Evolutionary conservation across 2,888 invertebrate species (phyloP).

Genomic region (Girardia tigrina): DNA sequence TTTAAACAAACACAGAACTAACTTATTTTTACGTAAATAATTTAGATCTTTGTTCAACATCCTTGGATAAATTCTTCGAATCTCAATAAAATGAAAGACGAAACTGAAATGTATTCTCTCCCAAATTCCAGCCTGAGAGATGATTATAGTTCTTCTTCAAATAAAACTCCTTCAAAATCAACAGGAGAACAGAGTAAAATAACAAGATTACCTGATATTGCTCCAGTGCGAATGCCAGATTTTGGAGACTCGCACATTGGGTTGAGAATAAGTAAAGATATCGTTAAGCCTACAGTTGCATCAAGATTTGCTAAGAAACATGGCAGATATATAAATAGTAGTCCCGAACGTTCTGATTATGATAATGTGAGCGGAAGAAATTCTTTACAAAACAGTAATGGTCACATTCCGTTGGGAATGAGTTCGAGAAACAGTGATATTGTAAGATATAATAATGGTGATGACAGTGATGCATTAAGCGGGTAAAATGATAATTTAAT

Average conservation of each 20-base stretch:
- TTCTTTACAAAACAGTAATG: not conserved
- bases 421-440: not conserved
- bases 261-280: not conserved
- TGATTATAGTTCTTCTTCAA: not conserved
- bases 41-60: not conserved
- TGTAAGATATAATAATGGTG: slow-evolving; percentile 10
- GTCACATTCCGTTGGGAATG: not conserved
- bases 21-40: too few species aligned
- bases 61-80: not conserved
- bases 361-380: slow-evolving; percentile 26
- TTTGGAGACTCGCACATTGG: slow-evolving; percentile 9
- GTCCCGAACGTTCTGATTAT: slow-evolving; percentile 28
- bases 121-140: not conserved
- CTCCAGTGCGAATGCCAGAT: not conserved
- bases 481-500: slow-evolving; percentile 8
- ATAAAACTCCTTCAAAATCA: slow-evolving; percentile 6
- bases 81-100: not conserved
- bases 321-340: not conserved
- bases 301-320: slow-evolving; percentile 9
- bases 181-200: not conserved
- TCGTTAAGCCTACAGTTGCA: not conserved
- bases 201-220: slow-evolving; percentile 4
- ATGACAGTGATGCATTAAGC: slow-evolving; percentile 34
- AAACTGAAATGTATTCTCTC: not conserved
- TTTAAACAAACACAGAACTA: too few species aligned